Conservation (phyloP, 2,113 vertebrate species). For the Eupsittula cactorum region DNA sequence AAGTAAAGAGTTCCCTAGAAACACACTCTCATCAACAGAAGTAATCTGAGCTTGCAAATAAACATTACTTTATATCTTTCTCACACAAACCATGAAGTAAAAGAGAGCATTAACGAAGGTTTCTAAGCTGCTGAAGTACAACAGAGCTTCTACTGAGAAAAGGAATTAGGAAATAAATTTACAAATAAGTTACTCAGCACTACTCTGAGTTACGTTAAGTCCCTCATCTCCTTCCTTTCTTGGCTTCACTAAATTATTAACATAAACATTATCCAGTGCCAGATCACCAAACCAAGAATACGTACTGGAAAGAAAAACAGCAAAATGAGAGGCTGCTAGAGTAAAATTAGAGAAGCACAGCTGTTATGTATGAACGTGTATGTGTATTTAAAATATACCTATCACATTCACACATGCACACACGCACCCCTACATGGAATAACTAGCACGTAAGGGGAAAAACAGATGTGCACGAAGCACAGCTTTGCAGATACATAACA, state of each 20-base stretch:
- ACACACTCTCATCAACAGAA: not conserved
- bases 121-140: not conserved
- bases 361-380: rapidly evolving
- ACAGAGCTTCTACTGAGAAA: not conserved
- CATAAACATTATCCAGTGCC: not conserved
- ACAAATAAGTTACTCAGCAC: not conserved
- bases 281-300: not conserved
- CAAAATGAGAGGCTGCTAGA: not conserved
- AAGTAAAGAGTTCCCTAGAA: not conserved
- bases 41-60: not conserved
- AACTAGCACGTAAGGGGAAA: not conserved
- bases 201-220: not conserved
- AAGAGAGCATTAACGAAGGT: not conserved
- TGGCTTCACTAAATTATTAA: not conserved
- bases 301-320: not conserved
- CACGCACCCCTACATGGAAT: rapidly evolving
- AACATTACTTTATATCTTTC: not conserved
- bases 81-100: not conserved
- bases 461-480: not conserved
- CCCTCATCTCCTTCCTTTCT: not conserved
- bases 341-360: not conserved
- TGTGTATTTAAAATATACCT: not conserved
- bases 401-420: not conserved
- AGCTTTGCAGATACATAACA: not conserved
- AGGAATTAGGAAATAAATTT: not conserved